phyloP scores from a whole-genome alignment of 2,113 vertebrate species.

The Columba janthina region DNA sequence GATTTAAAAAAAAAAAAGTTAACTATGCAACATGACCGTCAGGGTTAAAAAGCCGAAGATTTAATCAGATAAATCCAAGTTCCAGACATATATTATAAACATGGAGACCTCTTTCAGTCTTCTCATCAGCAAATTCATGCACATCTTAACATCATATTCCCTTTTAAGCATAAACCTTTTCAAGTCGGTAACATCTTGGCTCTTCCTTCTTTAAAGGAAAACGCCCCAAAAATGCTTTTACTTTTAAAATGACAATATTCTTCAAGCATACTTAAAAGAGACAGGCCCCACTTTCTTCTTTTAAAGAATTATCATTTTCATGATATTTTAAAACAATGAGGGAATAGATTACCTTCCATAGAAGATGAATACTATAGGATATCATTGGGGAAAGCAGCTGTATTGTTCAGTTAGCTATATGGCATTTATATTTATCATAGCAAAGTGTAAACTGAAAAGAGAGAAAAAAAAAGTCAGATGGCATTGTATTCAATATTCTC shows the following conservation, averaged over 20 bases:
- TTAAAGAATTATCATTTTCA: neutral
- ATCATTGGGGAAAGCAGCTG: neutral
- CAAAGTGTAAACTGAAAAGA: neutral
- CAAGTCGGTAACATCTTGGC: neutral
- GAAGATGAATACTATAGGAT: neutral
- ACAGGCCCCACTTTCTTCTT: neutral
- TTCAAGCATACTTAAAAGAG: neutral
- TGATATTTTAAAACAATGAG: neutral
- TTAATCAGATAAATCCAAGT: neutral
- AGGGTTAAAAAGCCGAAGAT: neutral
- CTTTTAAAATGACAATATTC: neutral
- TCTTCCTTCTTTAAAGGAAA: neutral
- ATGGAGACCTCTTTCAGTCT: neutral
- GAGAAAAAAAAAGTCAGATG: neutral
- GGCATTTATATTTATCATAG: neutral
- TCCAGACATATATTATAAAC: neutral
- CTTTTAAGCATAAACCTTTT: neutral
- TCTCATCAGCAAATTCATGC: neutral
- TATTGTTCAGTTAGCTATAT: neutral
- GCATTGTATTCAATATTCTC: neutral
- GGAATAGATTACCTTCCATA: neutral
- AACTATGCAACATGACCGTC: neutral
- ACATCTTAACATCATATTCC: neutral
- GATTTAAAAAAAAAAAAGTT: too few species aligned
- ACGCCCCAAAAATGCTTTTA: neutral